A percentile compares a stretch with the other conserved stretches of the same genome.
phyloP scores from a whole-genome alignment of 1,140 invertebrate species.

The Apocrypta bakeri region DNA sequence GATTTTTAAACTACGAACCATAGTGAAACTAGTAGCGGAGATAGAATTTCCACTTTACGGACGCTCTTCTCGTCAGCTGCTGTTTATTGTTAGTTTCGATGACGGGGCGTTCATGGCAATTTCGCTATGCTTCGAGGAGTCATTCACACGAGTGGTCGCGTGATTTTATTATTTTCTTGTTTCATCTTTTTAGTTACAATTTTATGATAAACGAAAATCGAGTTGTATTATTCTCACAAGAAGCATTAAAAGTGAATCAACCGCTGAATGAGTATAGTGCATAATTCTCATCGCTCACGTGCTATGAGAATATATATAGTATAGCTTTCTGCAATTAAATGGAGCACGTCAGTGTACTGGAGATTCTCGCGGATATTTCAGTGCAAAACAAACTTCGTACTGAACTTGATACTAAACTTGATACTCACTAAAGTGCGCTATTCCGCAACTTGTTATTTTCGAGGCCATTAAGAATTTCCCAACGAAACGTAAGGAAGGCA shows the following conservation, averaged over 20 bases:
- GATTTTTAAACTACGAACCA: not conserved
- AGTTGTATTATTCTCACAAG: not conserved
- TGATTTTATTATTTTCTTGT: too few relatives aligned
- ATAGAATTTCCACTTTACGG: not conserved
- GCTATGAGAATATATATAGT: too few relatives aligned
- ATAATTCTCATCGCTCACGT: not conserved
- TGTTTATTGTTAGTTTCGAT: not conserved
- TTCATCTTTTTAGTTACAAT: not conserved
- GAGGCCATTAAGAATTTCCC: conserved; percentile 14
- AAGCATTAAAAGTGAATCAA: not conserved
- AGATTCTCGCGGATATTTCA: not conserved
- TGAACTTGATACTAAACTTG: conserved; percentile 33
- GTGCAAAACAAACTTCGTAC: conserved; percentile 20
- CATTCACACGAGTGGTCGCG: too few relatives aligned
- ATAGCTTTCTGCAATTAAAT: conserved; percentile 19
- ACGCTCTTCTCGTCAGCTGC: not conserved
- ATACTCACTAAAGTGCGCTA: not conserved
- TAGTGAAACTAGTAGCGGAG: too few relatives aligned
- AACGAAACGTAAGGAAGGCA: not conserved
- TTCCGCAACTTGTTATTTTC: conserved; percentile 15
- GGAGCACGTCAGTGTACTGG: not conserved
- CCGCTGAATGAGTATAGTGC: not conserved
- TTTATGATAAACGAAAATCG: not conserved
- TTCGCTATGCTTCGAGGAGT: not conserved
- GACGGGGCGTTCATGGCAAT: not conserved